phyloP scores from a whole-genome alignment of 2,113 vertebrate species.

The Campylorhamphus procurvoides region DNA sequence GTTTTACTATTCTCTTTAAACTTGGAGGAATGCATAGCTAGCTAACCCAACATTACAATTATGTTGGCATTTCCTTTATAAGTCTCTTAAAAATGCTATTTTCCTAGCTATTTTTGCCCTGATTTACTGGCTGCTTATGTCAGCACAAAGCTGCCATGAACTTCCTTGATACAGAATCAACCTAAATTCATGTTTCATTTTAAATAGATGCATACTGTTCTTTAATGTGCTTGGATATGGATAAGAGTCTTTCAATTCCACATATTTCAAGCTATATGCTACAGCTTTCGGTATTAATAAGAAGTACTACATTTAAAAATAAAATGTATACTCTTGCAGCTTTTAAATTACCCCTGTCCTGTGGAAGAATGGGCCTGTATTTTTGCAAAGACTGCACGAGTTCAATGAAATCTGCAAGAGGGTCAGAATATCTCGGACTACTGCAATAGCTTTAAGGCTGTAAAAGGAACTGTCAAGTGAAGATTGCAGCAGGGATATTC shows the following conservation, averaged over 20 bases:
- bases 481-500: not conserved
- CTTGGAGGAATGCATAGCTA: constrained; percentile 7
- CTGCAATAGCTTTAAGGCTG: not conserved
- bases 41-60: constrained; percentile 12
- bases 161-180: constrained; percentile 26
- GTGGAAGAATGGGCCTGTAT: not conserved
- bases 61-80: constrained; percentile 23
- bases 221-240: constrained; percentile 26
- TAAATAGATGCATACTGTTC: not conserved
- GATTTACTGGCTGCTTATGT: constrained; percentile 31
- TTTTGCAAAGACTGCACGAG: not conserved
- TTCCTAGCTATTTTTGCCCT: not conserved
- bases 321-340: not conserved
- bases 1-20: constrained; percentile 14
- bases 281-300: not conserved
- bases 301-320: not conserved
- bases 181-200: constrained; percentile 31
- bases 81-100: not conserved
- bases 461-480: not conserved
- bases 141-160: constrained; percentile 41
- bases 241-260: not conserved
- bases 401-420: not conserved
- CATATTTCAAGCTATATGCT: constrained; percentile 4
- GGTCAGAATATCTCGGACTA: not conserved
- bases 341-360: not conserved